Evolutionary conservation across 2,797 vertebrate genomes (phyloP), one percentile per base, ranked within the genome.

Genomic region (Crocidura indochinensis): DNA sequence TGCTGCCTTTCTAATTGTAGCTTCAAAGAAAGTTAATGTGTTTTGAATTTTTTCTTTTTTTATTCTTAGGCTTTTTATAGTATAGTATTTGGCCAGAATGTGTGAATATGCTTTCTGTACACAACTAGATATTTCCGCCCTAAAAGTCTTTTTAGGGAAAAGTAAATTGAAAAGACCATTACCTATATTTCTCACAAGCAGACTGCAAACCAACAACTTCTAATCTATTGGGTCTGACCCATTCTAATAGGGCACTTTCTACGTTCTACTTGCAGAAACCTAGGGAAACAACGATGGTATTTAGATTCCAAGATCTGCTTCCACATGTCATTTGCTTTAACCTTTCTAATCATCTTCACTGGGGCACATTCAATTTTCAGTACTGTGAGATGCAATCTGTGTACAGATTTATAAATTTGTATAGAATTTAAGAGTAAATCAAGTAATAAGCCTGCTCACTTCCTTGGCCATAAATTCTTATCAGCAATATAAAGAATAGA

Each of bases 61-160:
- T 77, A 69, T 71, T 67, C 27, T 31, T 44, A 7, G 72, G 29
- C 56, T 86, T 75, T 75, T 90, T 72, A 72, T 74, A 56, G 9
- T 86, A 6, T 10, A 53, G 4, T 53, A n/a, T n/a, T 92, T 71
- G 64, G n/a, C 17, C 8, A 72, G 69, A 80, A 86, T 56, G 86
- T 29, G 10, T 74, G 22, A 86, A 29, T 65, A 15, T 62, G 11
- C 15, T 69, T 93, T 93, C 81, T 20, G 19, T 29, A 64, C 22
- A n/a, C 29, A 94, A 12, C n/a, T 76, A 60, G 22, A 49, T n/a
- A 56, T 94, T 85, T 74, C 85, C 29, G 49, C 90, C 71, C 69
- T 49, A 46, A 73, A 86, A 84, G 6, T 83, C 17, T 74, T 1
- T 84, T 44, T 67, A 22, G 38, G 24, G 86, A 87, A 80, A 62